Conservation (phyloP, 2,113 vertebrate genomes). For the Zonotrichia leucophrys region DNA sequence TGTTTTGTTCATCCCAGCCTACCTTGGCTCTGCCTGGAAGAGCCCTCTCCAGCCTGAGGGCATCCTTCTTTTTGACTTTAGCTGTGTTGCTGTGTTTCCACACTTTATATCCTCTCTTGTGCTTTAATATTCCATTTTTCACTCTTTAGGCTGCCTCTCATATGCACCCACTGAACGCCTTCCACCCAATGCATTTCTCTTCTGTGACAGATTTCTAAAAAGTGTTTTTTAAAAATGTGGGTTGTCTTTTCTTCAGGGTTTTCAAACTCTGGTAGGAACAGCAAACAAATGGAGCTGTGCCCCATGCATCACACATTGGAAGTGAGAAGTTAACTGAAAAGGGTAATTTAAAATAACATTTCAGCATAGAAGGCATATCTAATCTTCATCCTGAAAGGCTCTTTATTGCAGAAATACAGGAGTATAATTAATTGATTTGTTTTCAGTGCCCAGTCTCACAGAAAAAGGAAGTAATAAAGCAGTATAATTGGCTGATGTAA, state of each 20-base stretch:
- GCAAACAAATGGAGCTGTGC: not conserved
- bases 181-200: not conserved
- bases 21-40: not conserved
- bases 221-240: not conserved
- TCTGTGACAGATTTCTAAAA: not conserved
- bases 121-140: not conserved
- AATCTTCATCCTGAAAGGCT: conserved; percentile 2
- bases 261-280: not conserved
- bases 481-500: not conserved
- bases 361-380: not conserved
- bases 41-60: not conserved
- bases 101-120: not conserved
- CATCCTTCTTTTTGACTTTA: not conserved
- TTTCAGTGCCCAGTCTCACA: not conserved
- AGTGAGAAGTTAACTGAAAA: not conserved
- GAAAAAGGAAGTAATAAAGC: not conserved
- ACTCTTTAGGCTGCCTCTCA: not conserved
- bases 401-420: not conserved
- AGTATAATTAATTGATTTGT: not conserved
- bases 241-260: not conserved
- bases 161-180: not conserved
- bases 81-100: not conserved
- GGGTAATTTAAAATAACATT: conserved; percentile 19
- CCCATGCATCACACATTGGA: not conserved
- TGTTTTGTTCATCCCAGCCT: not conserved